phyloP scores from a whole-genome alignment of 2,113 vertebrate genomes.

The Dissostichus mawsoni region DNA sequence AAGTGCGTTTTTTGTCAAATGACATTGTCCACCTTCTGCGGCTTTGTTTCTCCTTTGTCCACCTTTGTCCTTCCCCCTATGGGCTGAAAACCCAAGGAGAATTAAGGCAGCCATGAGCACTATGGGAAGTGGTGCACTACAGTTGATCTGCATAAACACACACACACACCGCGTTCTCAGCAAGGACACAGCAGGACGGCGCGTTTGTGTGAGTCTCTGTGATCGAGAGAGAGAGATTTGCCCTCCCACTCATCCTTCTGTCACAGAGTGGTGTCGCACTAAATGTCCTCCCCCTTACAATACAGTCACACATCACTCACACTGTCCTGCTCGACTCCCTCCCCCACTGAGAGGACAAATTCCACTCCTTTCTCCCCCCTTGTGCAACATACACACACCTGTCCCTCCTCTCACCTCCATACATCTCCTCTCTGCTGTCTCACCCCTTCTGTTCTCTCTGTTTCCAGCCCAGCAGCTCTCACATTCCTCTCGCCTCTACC shows the following conservation, averaged over 20 bases:
- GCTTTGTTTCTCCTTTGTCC: constrained; percentile 46
- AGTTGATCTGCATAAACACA: constrained; percentile 40
- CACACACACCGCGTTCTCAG: constrained; percentile 14
- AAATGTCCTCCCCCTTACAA: constrained; percentile 71
- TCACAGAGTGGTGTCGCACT: constrained; percentile 65
- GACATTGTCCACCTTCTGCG: constrained; percentile 41
- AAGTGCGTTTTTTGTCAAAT: constrained; percentile 34
- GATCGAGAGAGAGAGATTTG: constrained; percentile 46
- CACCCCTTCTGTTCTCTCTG: constrained; percentile 41
- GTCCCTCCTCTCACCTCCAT: constrained; percentile 61
- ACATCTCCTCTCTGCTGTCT: constrained; percentile 42
- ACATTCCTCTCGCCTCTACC: constrained; percentile 28
- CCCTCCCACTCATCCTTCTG: constrained; percentile 71
- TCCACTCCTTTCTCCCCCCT: constrained; percentile 12
- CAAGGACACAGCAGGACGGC: constrained; percentile 64
- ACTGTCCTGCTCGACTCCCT: constrained; percentile 49
- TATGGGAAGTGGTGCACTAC: constrained; percentile 9
- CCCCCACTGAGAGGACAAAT: constrained; percentile 71
- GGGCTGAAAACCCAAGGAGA: constrained; percentile 47
- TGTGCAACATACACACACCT: constrained; percentile 34
- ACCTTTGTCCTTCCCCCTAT: constrained; percentile 33
- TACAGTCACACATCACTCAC: constrained; percentile 72
- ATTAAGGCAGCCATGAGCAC: constrained; percentile 37
- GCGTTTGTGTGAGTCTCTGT: constrained; percentile 39
- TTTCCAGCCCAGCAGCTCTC: constrained; percentile 54